Conservation (phyloP, 1,140 invertebrate genomes). For the Lucilia cuprina region DNA sequence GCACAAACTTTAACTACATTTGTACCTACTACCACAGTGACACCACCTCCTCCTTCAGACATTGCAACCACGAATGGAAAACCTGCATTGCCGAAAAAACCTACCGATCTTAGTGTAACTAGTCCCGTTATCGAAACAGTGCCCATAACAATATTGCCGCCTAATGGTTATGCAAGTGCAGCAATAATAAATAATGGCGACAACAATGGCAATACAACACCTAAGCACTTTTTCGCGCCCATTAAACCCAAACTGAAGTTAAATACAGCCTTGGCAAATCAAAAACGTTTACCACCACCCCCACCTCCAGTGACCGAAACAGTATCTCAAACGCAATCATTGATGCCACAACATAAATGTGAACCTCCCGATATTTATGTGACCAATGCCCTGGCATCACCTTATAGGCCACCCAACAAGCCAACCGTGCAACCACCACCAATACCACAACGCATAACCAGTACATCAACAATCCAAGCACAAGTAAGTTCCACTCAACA, state of each 20-base stretch:
- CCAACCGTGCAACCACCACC: slow-evolving; percentile 44
- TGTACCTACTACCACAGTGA: slow-evolving; percentile 39
- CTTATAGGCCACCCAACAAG: slow-evolving; percentile 47
- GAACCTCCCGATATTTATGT: slow-evolving; percentile 59
- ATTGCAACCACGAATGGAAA: neutral
- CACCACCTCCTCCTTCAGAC: neutral
- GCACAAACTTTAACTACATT: slow-evolving; percentile 49
- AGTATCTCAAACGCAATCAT: slow-evolving; percentile 36
- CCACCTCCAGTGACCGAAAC: slow-evolving; percentile 40
- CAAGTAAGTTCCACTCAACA: slow-evolving; percentile 48
- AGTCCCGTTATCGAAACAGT: slow-evolving; percentile 50
- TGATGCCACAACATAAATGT: slow-evolving; percentile 47
- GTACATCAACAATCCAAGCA: slow-evolving; percentile 9
- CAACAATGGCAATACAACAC: slow-evolving; percentile 9
- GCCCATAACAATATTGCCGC: slow-evolving; percentile 48
- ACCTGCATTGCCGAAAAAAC: neutral
- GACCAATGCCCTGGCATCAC: slow-evolving; percentile 55
- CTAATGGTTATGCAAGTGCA: slow-evolving; percentile 42
- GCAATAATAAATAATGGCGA: neutral
- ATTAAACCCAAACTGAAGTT: slow-evolving; percentile 58
- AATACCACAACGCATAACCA: slow-evolving; percentile 36
- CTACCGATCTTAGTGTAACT: neutral
- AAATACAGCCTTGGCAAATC: slow-evolving; percentile 56
- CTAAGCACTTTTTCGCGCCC: slow-evolving; percentile 60
- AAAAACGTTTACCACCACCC: slow-evolving; percentile 36